Evolutionary conservation across 2,888 invertebrate genomes (phyloP), one percentile per base, ranked within the genome.

Genomic region (Morpho deidamia): DNA sequence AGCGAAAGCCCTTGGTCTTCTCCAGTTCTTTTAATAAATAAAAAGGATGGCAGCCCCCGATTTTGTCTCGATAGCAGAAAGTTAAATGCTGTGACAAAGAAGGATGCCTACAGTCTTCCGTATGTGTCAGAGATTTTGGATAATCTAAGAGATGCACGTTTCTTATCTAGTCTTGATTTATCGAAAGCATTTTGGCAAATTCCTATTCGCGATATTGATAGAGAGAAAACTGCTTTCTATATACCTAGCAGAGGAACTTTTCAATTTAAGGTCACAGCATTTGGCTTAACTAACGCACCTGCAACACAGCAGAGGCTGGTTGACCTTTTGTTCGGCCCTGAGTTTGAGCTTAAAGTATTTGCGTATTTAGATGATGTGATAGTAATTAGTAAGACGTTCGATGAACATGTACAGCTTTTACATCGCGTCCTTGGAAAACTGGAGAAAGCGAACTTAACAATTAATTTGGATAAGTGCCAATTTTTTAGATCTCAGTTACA

Each of bases 261-360:
- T 7, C 23, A 38, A 0, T 66, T 64, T 51, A 61, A 57, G 11
- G 14, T 37, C 9, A 64, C 44, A 7, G 37, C 63, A 0, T 67
- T 65, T 44, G 65, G 64, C 2, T 37, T 64, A 2, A 57, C 64
- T 7, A 67, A 68, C 12, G 67, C 67, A 0, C 66, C 66, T 0
- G 66, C 67, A 1, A 65, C 68, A 0, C 70, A 66, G 38, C 67
- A 67, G 41, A 14, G 67, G 2, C 41, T 70, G 7, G 63, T 65
- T 0, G 68, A 68, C 53, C 37, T 46, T 7, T 51, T 59, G 8
- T 55, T 60, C 7, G 53, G 53, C 23, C 56, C 55, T 12, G 60
- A 60, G 11, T 61, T 61, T 51, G 59, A 63, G 14, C 14, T 14
- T 11, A 11, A 43, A 32, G 60, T 63, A 1, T 66, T 63, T 34